Evolutionary conservation across 2,888 invertebrate genomes (phyloP).

Genomic region (Yponomeuta malinellus): DNA sequence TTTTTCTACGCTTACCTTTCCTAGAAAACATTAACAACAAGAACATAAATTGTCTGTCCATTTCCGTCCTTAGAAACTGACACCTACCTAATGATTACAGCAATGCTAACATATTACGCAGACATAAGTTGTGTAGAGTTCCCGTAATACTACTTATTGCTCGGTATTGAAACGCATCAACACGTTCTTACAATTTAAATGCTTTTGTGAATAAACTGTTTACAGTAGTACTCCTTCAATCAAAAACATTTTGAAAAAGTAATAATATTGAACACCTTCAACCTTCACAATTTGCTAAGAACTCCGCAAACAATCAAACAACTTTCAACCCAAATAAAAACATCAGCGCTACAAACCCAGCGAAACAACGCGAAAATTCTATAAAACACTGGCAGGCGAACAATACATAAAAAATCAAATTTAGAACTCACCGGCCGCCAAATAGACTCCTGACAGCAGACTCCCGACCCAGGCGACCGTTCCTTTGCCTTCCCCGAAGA

Average conservation of each 20-base stretch:
- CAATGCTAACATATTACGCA: background rate
- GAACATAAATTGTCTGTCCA: background rate
- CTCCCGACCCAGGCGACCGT: slow-evolving; percentile 96
- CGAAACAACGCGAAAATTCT: background rate
- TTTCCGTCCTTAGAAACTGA: background rate
- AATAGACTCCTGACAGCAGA: slow-evolving; percentile 95
- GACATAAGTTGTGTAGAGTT: background rate
- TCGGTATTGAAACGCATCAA: too few relatives aligned
- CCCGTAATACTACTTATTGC: background rate
- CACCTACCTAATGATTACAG: background rate
- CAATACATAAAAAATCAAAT: background rate
- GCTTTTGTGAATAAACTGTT: too few relatives aligned
- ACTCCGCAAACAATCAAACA: too few relatives aligned
- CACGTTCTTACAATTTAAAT: too few relatives aligned
- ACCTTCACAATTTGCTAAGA: too few relatives aligned
- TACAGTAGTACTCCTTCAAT: too few relatives aligned
- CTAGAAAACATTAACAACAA: background rate
- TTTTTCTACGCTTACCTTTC: background rate
- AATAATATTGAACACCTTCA: too few relatives aligned
- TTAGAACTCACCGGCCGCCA: slow-evolving; percentile 85
- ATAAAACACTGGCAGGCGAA: background rate
- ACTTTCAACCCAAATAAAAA: background rate
- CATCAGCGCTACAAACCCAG: background rate
- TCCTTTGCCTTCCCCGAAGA: slow-evolving; percentile 90
- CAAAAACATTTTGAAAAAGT: too few relatives aligned